These are phyloP conservation scores for Stomatorhinus ivindoensis DNA, from an alignment of 2,113 vertebrate genomes.

Conservation along the genomic window DNA sequence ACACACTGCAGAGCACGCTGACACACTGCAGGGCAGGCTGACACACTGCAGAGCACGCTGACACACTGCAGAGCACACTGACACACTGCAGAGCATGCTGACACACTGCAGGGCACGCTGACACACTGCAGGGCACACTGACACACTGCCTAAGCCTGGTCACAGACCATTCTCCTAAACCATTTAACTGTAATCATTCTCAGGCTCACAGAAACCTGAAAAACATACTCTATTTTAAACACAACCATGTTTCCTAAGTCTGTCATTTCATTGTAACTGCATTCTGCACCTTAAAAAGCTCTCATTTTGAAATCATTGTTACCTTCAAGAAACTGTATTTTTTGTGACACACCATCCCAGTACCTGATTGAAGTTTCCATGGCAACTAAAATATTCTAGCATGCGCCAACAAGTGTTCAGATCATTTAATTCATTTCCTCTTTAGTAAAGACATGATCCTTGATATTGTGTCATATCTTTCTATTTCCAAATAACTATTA, in stretches of 20 bases:
- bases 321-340: background rate
- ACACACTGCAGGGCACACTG: background rate
- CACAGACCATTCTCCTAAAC: background rate
- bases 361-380: background rate
- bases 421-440: background rate
- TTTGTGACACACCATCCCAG: background rate
- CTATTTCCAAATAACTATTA: background rate
- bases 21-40: background rate
- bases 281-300: background rate
- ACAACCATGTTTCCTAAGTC: background rate
- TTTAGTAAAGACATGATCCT: background rate
- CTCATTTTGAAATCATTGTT: background rate
- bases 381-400: background rate
- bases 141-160: background rate
- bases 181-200: background rate
- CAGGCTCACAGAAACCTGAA: background rate
- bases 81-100: background rate
- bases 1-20: background rate
- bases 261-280: background rate
- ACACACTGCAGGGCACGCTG: background rate
- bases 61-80: background rate
- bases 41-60: background rate
- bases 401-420: background rate
- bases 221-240: background rate
- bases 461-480: background rate